Evolutionary conservation across 2,113 vertebrate genomes (phyloP).

Genomic region (Spea bombifrons): DNA sequence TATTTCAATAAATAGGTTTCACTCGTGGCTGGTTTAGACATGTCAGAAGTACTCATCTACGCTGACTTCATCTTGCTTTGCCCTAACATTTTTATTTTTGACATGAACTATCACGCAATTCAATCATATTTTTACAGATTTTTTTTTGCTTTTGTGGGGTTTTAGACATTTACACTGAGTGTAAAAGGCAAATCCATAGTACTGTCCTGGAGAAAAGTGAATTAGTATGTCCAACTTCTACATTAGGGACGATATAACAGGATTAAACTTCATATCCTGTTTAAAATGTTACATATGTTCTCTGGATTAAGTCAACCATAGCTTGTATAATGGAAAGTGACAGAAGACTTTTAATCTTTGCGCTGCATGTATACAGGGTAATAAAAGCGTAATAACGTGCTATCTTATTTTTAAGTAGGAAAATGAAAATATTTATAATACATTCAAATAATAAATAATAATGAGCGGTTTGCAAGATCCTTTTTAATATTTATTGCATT

Average conservation of each 20-base stretch:
- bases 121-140: background rate
- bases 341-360: conserved; percentile 76
- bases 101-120: background rate
- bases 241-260: conserved; percentile 51
- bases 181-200: too few species aligned
- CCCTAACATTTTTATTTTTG: conserved; percentile 14
- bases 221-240: too few species aligned
- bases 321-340: conserved; percentile 72
- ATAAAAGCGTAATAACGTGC: conserved; percentile 52
- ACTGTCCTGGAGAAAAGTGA: too few species aligned
- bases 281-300: conserved; percentile 75
- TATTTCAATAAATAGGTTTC: background rate
- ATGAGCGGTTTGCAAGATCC: too few species aligned
- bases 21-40: conserved; percentile 4
- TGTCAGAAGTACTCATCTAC: background rate
- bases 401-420: background rate
- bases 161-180: too few species aligned
- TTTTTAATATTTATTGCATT: too few species aligned
- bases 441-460: background rate
- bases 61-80: background rate
- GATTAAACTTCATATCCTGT: conserved; percentile 80
- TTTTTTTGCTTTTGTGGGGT: background rate
- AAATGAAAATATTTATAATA: background rate
- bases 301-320: conserved; percentile 79
- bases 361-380: conserved; percentile 68